Evolutionary conservation across 2,797 vertebrate genomes (phyloP), one percentile per base, ranked within the genome.

Genomic region (Labroides dimidiatus): DNA sequence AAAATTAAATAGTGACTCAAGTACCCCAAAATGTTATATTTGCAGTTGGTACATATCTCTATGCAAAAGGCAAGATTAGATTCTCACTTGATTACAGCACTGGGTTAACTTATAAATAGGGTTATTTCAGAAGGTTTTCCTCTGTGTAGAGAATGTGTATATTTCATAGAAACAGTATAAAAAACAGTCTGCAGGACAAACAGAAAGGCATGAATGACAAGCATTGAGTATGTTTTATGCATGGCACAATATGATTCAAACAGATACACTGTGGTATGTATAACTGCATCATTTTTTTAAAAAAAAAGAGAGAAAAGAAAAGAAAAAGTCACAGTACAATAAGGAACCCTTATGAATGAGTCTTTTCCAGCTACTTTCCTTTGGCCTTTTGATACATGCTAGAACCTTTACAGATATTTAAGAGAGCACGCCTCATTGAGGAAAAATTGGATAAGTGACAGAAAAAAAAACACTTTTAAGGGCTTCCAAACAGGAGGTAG

Each of bases 1-100:
- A 75, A 95, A 92, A 94, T 94, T 94, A 97, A 97, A 96, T 97
- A 97, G 95, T 96, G 96, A 96, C 96, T 96, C 90, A 78, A 94
- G 94, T 96, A 94, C 96, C 94, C 94, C 88, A 87, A 92, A 92
- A 87, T 91, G 92, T 91, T 93, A 90, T 92, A 93, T 93, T 92
- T 92, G 93, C 89, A 93, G 90, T 91, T 90, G 88, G 89, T 93
- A 94, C 89, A 90, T 88, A 90, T 90, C 79, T 92, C 90, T 94
- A 94, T 91, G 91, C 90, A 93, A 91, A 92, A 94, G 91, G 92
- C 92, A 93, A 94, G 91, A 91, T 94, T 93, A 94, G 90, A 91
- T 89, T 92, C 83, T 90, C 81, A 89, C 86, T 84, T 90, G 90
- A 92, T 92, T 93, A 93, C 91, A 91, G 92, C 92, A 93, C 87